phyloP scores from a whole-genome alignment of 2,113 vertebrate species.

The Vidua macroura region DNA sequence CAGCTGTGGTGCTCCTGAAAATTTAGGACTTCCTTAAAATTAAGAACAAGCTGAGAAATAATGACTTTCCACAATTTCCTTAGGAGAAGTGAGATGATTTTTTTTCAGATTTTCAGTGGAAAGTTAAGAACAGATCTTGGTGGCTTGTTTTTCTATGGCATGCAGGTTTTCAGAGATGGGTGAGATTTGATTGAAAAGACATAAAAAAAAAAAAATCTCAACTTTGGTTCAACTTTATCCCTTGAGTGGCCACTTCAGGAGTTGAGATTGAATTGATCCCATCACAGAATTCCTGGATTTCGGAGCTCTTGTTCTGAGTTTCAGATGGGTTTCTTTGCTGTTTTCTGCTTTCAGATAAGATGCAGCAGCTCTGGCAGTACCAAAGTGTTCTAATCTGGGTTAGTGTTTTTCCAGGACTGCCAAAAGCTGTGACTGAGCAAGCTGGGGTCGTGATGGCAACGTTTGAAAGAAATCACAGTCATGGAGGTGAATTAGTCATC shows the following conservation, averaged over 20 bases:
- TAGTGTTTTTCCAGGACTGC: not conserved
- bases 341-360: not conserved
- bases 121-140: not conserved
- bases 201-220: not conserved
- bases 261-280: not conserved
- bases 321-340: not conserved
- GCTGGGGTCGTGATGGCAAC: not conserved
- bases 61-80: not conserved
- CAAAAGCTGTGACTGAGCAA: not conserved
- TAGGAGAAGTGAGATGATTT: not conserved
- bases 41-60: not conserved
- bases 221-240: not conserved
- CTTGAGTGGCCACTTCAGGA: not conserved
- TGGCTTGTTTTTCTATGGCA: not conserved
- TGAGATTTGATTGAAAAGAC: not conserved
- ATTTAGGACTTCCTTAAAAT: not conserved
- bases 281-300: not conserved
- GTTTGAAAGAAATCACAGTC: not conserved
- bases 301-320: not conserved
- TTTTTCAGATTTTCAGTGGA: not conserved
- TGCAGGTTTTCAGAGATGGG: not conserved
- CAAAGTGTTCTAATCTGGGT: not conserved
- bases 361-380: not conserved
- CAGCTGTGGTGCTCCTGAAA: not conserved
- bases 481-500: fast-evolving